Base-by-base conservation (phyloP, 2,113 vertebrate species). In the Heterocephalus glaber region DNA sequence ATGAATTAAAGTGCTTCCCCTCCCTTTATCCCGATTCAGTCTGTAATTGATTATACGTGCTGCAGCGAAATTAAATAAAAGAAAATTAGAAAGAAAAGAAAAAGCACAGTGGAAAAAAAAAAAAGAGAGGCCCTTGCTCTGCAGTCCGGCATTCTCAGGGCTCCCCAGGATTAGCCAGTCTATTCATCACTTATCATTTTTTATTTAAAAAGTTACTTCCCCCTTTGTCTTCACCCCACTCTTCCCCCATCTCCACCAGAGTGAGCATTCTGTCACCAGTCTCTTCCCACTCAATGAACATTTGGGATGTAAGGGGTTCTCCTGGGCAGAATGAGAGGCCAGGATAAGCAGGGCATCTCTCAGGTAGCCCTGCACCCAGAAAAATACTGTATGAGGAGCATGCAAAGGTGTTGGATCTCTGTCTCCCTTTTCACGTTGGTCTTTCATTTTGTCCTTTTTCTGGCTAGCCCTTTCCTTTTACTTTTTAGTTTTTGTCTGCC, bases 21-120 rank as follows among this genome's bases (percentile, higher is more conserved):
- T 98, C 98, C 98, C 98, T 98, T 98, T 98, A 98, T 98, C 98
- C 97, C 68, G 74, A 98, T 99, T 99, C 98, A 99, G 98, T 98
- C 98, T 98, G 98, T 99, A 99, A 99, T 99, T 99, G 99, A 99
- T 99, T 99, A 99, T 99, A 99, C 90, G 99, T 99, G 99, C 99
- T 99, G 98, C 98, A 98, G 98, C 98, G 97, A 99, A 98, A 99
- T 98, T 98, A 98, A 98, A 99, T 97, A 98, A 98, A 98, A 97
- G 98, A 98, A 98, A 98, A 98, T 98, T 98, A 96, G 98, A 98
- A 98, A 98, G 98, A 97, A 97, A 98, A 98, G 95, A 96, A 96
- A 96, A 96, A 92, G 94, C 65, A 96, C 96, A 94, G 74, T 89
- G 97, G 65, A 97, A 98, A 98, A 98, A 79, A 76, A 97, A 98